Evolutionary conservation across 2,797 vertebrate species (phyloP), one percentile per base, ranked within the genome.

Genomic region (Rhinatrema bivittatum): DNA sequence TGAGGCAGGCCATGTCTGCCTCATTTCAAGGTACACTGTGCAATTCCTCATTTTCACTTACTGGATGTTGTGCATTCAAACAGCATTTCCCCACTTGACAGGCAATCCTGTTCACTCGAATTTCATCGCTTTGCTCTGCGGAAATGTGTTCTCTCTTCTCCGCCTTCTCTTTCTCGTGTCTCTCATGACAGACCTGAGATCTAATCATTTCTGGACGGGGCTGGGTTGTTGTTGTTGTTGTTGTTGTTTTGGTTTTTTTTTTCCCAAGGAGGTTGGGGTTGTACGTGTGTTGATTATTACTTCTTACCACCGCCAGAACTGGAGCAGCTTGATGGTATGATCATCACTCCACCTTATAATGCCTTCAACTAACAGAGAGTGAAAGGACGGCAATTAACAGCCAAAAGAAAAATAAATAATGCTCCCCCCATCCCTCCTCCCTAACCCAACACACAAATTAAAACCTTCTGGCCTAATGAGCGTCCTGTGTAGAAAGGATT

Each of bases 331-430:
- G n/a, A n/a, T n/a, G n/a, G n/a, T n/a, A n/a, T n/a, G n/a, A n/a
- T n/a, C n/a, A n/a, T n/a, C n/a, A n/a, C n/a, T n/a, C n/a, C n/a
- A n/a, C n/a, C n/a, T n/a, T n/a, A n/a, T n/a, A n/a, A n/a, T n/a
- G n/a, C n/a, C n/a, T n/a, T n/a, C n/a, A n/a, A n/a, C n/a, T n/a
- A n/a, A n/a, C n/a, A n/a, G n/a, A n/a, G n/a, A n/a, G n/a, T n/a
- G n/a, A n/a, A 1, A 16, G 24, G 40, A 18, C 11, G 25, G 30
- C 32, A 46, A 59, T 52, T 76, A 65, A 58, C 54, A 62, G 49
- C 41, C 43, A 39, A 38, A 58, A 56, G 46, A 61, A 74, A 62
- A 47, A 48, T 25, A 49, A 29, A 12, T 16, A 58, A n/a, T n/a
- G n/a, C n/a, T n/a, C n/a, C n/a, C 39, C 45, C 55, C n/a, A n/a